Evolutionary conservation across 2,113 vertebrate genomes (phyloP), one percentile per base, ranked within the genome.

Genomic region (Bucco capensis): DNA sequence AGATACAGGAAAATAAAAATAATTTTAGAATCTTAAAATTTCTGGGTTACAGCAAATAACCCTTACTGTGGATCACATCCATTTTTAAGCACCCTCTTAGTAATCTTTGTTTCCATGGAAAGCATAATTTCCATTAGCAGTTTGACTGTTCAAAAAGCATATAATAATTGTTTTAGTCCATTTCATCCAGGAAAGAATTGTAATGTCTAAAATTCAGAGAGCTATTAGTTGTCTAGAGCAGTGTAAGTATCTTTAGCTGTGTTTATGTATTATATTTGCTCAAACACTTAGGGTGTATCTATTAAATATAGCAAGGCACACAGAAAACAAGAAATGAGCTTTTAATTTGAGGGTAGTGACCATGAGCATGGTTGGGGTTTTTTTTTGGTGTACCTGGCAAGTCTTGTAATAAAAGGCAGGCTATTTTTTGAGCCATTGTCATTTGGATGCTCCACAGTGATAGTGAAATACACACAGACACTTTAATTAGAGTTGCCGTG

Each of bases 81-180:
- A 58, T 76, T 90, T 92, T 88, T 93, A 90, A 95, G 73, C 27
- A 81, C 37, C 23, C 40, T 83, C 30, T 90, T 71, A 90, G 38
- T 92, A 86, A 92, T 96, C 62, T 71, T 87, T 86, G 72, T 97
- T 96, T 95, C 84, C 77, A 92, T 90, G 70, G 83, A 89, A 97
- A 95, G 67, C 70, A 80, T 89, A 82, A 86, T 72, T 96, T 79
- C 50, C 23, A 70, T 82, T 66, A 93, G 40, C 75, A 67, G 60
- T 95, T 80, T 62, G 50, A 92, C 82, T 82, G 76, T 95, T 92
- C 78, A 89, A 47, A 88, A 92, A 53, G 12, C 42, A 74, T 61
- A 10, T 70, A 90, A 76, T 86, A 85, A 89, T 84, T 61, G 47
- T 92, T 95, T 92, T 83, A 90, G 83, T 40, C 71, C 54, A 72